Percentiles rank a stretch among this genome's conserved stretches.
Evolutionary conservation across 2,113 vertebrate genomes (phyloP).

Genomic region (Lynx canadensis): DNA sequence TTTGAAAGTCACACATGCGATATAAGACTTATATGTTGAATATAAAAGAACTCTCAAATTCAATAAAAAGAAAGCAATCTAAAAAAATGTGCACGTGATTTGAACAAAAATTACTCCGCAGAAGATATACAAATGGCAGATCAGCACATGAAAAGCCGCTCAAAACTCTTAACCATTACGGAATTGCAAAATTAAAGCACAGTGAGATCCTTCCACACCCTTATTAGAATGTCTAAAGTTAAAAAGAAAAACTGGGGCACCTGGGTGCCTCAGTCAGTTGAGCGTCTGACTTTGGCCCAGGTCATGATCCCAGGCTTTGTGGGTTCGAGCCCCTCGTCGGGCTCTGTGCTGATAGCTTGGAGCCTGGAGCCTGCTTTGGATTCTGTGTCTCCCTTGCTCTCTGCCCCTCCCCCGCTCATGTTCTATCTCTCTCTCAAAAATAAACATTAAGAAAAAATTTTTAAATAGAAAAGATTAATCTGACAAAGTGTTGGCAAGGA

Average conservation of each 20-base stretch:
- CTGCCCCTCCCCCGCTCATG: too few species aligned
- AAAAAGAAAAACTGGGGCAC: neutral
- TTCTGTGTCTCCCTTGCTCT: too few species aligned
- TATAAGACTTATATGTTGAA: neutral
- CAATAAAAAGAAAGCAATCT: neutral
- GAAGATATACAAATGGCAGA: neutral
- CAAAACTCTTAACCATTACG: neutral
- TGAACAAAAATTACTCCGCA: neutral
- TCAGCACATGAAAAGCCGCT: neutral
- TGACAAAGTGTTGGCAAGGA: neutral
- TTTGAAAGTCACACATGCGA: neutral
- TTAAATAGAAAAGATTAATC: neutral
- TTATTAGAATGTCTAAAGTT: neutral
- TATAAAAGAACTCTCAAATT: neutral
- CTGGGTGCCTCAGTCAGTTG: too few species aligned
- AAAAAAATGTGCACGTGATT: neutral
- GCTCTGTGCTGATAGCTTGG: too few species aligned
- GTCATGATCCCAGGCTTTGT: too few species aligned
- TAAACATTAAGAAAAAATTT: too few species aligned
- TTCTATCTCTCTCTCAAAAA: too few species aligned
- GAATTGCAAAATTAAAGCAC: neutral
- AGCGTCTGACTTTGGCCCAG: too few species aligned
- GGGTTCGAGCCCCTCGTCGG: too few species aligned
- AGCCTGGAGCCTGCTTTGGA: too few species aligned
- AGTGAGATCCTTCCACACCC: neutral